Evolutionary conservation across 2,888 invertebrate genomes (phyloP).

Genomic region (Caenorhabditis sp.): DNA sequence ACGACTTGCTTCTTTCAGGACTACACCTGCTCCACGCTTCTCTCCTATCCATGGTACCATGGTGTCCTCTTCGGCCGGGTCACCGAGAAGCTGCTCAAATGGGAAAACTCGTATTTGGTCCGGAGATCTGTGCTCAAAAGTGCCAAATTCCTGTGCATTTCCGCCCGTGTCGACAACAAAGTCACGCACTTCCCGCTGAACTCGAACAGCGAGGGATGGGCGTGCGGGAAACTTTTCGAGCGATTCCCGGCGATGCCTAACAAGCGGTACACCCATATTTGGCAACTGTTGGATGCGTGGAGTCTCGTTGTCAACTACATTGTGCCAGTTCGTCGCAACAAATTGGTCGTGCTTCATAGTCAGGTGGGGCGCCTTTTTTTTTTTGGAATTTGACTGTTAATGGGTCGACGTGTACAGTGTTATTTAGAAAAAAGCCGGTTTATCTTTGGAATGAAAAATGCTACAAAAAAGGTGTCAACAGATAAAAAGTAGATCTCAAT

Average conservation of each 20-base stretch:
- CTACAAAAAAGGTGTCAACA: no score
- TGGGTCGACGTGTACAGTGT: no score
- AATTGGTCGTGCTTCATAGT: slow-evolving; percentile 13
- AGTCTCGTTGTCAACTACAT: slow-evolving; percentile 7
- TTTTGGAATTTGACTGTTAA: no score
- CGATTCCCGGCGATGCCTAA: slow-evolving; percentile 13
- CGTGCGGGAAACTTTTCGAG: slow-evolving; percentile 16
- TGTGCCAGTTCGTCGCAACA: slow-evolving; percentile 18
- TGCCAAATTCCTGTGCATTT: not conserved
- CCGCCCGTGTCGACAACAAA: slow-evolving; percentile 19
- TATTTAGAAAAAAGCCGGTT: no score
- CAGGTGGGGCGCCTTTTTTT: no score
- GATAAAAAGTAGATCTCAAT: no score
- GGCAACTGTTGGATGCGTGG: slow-evolving; percentile 32
- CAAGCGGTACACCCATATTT: slow-evolving; percentile 5
- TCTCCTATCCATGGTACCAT: slow-evolving; percentile 26
- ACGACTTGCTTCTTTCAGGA: no score
- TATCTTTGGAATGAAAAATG: no score
- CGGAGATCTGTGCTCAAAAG: slow-evolving; percentile 9
- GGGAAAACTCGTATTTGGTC: slow-evolving; percentile 38
- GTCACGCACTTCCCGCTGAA: slow-evolving; percentile 23
- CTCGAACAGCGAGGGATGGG: slow-evolving; percentile 12
- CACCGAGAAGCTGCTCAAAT: slow-evolving; percentile 25
- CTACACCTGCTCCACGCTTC: slow-evolving; percentile 6
- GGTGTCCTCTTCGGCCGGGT: slow-evolving; percentile 19